Base-by-base conservation (phyloP, 1,140 invertebrate genomes). In the Babylonia areolata region DNA sequence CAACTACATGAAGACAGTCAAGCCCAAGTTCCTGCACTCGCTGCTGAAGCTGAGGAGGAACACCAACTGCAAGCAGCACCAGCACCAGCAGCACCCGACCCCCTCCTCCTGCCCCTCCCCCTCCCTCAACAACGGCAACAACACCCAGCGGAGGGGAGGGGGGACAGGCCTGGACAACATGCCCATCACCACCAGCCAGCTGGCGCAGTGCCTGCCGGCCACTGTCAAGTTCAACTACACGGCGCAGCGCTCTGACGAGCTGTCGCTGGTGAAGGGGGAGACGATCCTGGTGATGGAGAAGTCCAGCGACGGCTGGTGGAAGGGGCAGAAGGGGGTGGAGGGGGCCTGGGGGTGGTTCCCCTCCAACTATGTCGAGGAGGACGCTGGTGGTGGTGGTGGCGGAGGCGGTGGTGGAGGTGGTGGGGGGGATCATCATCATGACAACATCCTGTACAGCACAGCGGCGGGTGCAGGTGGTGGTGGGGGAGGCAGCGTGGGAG, bases 241-340 rank as follows among this genome's bases (percentile, higher is more conserved):
- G 81, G 98, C 98, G 42, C 98, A 99, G 95, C 98, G 99, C 94
- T 96, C 97, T 2, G 99, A 99, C 93, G 99, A 99, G 94, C 95
- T 99, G 12, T 97, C 98, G 1, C 95, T 99, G 73, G 97, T 97
- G 6, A 96, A 96, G 93, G 98, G 98, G 80, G 94, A 95, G 81
- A 86, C 87, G n/a, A 98, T 99, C 85, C 95, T 98, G 85, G 99
- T 99, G 88, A 95, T 99, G 86, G 99, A 99, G 95, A 99, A 99
- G 95, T 99, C 98, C 89, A 99, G 98, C 88, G 99, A 99, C 95
- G 99, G 99, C 46, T 99, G 99, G 99, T 99, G 99, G 99, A 96
- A 98, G 92, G 99, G 99, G 42, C 85, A 90, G 79, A 93, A 94
- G 82, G 87, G 86, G 20, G 88, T 86, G 20, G 89, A 91, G 69